A percentile compares a stretch with the other conserved stretches of the same genome.
Evolutionary conservation across 2,797 vertebrate species (phyloP).

Genomic region (Adrianichthys oophorus): DNA sequence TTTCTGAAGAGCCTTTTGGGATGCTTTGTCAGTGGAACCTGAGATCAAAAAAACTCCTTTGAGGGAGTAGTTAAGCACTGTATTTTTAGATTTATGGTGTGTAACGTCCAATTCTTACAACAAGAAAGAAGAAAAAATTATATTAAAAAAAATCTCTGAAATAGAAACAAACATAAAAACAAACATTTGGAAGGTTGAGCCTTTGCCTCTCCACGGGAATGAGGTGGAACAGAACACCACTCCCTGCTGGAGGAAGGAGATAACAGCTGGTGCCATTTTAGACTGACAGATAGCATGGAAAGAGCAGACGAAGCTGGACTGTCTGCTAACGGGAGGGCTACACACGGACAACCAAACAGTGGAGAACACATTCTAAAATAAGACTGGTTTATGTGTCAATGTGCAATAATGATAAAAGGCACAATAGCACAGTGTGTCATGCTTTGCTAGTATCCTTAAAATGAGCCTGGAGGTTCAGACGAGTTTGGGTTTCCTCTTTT

Average conservation of each 20-base stretch:
- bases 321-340: conserved; percentile 9
- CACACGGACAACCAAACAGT: conserved; percentile 24
- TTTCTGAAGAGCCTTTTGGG: conserved; percentile 75
- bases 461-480: conserved; percentile 26
- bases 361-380: conserved; percentile 54
- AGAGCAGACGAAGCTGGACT: conserved; percentile 36
- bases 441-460: conserved; percentile 69
- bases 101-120: conserved; percentile 64
- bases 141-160: conserved; percentile 57
- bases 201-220: conserved; percentile 66
- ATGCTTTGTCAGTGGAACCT: conserved; percentile 83
- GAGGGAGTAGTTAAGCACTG: conserved; percentile 71
- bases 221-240: conserved; percentile 61
- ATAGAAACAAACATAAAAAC: conserved; percentile 63
- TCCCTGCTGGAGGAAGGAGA: conserved; percentile 64
- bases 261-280: conserved; percentile 69
- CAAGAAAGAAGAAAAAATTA: conserved; percentile 46
- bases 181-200: conserved; percentile 74
- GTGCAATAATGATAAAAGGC: conserved; percentile 80
- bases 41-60: conserved; percentile 81
- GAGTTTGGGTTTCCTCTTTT: conserved; percentile 11
- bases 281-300: conserved; percentile 49
- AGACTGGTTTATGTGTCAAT: conserved; percentile 62
- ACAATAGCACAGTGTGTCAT: conserved; percentile 79
- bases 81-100: conserved; percentile 69